Percentiles rank a stretch among this genome's conserved stretches.
These are phyloP conservation scores for Plecturocebus donacophilus DNA, from an alignment of 2,113 vertebrate genomes.

Conservation along the genomic window DNA sequence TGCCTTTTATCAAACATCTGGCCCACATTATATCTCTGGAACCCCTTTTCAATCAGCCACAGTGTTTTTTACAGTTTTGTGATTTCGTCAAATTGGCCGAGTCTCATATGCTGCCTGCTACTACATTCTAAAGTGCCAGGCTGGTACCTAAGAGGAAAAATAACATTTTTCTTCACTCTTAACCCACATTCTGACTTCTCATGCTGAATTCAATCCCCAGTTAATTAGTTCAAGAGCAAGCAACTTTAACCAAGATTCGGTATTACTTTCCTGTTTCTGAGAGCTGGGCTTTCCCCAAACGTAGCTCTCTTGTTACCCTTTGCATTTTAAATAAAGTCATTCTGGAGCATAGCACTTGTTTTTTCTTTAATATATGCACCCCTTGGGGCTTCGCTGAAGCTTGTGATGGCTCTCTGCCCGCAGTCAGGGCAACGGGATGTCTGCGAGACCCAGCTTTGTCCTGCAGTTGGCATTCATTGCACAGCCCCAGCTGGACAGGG, in stretches of 20 bases:
- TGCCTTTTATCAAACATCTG: conserved; percentile 62
- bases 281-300: conserved; percentile 60
- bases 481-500: not conserved
- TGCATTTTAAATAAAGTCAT: conserved; percentile 76
- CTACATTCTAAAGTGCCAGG: conserved; percentile 48
- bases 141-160: conserved; percentile 67
- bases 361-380: conserved; percentile 74
- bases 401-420: conserved; percentile 67
- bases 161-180: conserved; percentile 69
- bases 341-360: conserved; percentile 59
- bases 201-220: conserved; percentile 61
- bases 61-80: conserved; percentile 47
- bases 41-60: conserved; percentile 33
- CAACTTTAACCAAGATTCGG: conserved; percentile 69
- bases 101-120: conserved; percentile 37
- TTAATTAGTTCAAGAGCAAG: conserved; percentile 77
- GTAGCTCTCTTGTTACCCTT: conserved; percentile 72
- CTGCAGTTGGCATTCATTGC: not conserved
- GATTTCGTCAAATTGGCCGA: conserved; percentile 34
- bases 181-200: conserved; percentile 64
- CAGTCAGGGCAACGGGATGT: conserved; percentile 45
- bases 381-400: conserved; percentile 54
- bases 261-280: conserved; percentile 73
- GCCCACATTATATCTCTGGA: conserved; percentile 57
- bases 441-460: conserved; percentile 32